Evolutionary conservation across 2,888 invertebrate genomes (phyloP), one percentile per base, ranked within the genome.

Genomic region (Fissipunctia ypsillon): DNA sequence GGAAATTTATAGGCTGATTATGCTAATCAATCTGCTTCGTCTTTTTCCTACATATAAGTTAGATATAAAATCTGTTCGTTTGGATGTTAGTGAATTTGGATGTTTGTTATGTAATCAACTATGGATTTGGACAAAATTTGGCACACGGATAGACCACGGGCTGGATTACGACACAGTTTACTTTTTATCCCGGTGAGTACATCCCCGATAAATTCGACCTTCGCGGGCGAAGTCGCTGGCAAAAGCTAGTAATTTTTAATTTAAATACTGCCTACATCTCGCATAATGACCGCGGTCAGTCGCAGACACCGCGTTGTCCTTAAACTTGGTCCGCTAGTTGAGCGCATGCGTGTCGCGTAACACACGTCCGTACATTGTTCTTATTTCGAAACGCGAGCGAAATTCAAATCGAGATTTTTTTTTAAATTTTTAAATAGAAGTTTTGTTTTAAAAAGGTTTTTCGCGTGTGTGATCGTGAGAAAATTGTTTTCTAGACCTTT

Each of bases 311-410:
- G 84, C 85, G 83, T 89, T 90, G 92, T 87, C 93, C 93, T 93
- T 93, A 93, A 93, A 93, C 93, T 93, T 93, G 93, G 82, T 84
- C 84, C 76, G 64, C 84, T 86, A 88, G 89, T 87, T 76, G 85
- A 81, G 78, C 76, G 88, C 87, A 87, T 87, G 88, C 89, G 87
- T 86, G 87, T 79, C 87, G 87, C 85, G 87, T 86, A 75, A 75
- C 85, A 86, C 87, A 85, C 89, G 90, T 86, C 84, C 83, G 86
- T 80, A 81, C 78, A 81, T 88, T 86, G 84, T 79, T 84, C 82
- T 79, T 70, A 76, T 84, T 85, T 85, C 78, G 52, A 87, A 87
- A 86, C 83, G 81, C 84, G 86, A 78, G 66, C 81, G 76, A 82
- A 84, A 84, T 84, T 67, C 52, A 73, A 81, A 77, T 41, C 6